phyloP scores from a whole-genome alignment of 2,113 vertebrate genomes.

The Patagioenas fasciata region DNA sequence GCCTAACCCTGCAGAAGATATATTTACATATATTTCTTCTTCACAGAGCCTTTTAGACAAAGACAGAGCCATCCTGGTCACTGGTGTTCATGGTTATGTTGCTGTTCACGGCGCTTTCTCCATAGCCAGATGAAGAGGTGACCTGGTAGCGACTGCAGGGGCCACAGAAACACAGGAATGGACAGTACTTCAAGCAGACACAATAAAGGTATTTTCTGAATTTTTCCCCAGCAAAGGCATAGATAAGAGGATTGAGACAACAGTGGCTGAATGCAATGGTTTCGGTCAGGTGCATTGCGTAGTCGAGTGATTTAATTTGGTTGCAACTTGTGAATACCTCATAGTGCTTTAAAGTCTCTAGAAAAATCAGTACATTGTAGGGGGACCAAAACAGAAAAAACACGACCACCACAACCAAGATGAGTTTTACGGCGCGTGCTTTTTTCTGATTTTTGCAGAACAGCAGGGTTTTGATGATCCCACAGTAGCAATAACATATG shows the following conservation, averaged over 20 bases:
- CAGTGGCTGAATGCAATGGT: slow-evolving; percentile 85
- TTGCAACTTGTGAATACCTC: slow-evolving; percentile 61
- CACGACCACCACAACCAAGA: slow-evolving; percentile 80
- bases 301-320: not conserved
- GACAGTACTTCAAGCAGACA: slow-evolving; percentile 59
- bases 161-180: slow-evolving; percentile 42
- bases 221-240: slow-evolving; percentile 90
- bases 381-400: slow-evolving; percentile 92
- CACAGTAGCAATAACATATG: slow-evolving; percentile 85
- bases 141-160: not conserved
- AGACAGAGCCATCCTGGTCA: slow-evolving; percentile 48
- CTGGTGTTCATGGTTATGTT: slow-evolving; percentile 67
- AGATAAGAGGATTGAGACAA: slow-evolving; percentile 91
- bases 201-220: slow-evolving; percentile 81
- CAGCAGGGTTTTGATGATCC: slow-evolving; percentile 82
- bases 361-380: slow-evolving; percentile 83
- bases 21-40: not conserved
- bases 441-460: slow-evolving; percentile 84
- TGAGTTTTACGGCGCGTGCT: slow-evolving; percentile 81
- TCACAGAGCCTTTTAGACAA: slow-evolving; percentile 5
- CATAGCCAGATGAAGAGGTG: slow-evolving; percentile 9
- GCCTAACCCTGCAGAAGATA: not conserved
- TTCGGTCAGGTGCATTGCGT: slow-evolving; percentile 74
- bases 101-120: slow-evolving; percentile 41
- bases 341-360: slow-evolving; percentile 78